Evolutionary conservation across 2,888 invertebrate genomes (phyloP), one percentile per base, ranked within the genome.

Genomic region (Sarcophaga subvicina): DNA sequence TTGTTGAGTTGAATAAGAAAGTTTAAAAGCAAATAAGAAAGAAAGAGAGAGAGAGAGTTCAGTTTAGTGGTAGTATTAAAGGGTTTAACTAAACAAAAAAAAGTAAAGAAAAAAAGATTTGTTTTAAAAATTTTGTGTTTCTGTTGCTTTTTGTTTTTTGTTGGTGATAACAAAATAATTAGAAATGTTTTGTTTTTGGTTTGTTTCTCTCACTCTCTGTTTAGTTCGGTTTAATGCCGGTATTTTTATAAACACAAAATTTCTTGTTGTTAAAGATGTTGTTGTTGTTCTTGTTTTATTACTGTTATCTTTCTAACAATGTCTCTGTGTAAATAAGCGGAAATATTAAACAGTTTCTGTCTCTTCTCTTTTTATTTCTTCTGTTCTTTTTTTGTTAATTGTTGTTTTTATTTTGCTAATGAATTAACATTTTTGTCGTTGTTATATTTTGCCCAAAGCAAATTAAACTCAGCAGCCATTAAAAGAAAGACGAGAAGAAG

Each of bases 281-380:
- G 47, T 66, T 22, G 8, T 22, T 27, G 4, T 64, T 59, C 45
- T 5, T 45, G 3, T 70, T 67, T 63, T 27, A 3, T 66, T 49
- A 37, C 37, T 78, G 47, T 12, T 22, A n/a, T 69, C 22, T 20
- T 49, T 63, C 8, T 8, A 1, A 69, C 69, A 27, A 27, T 69
- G 73, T 59, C 67, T 73, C 72, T 78, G 83, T 67, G 79, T 62
- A 80, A 75, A 59, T 25, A 63, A 76, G 76, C 76, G 75, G 62
- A 72, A 76, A 71, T 60, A 76, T 81, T 77, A 71, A 83, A 72
- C 49, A 83, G 69, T 54, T n/a, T 60, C 25, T 54, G 59, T 73
- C 10, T 67, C 12, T 71, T n/a, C 66, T 37, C 22, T 37, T 70
- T 6, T 75, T 71, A 22, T 1, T 66, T 59, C 59, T 14, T 60